Percentiles rank a stretch among this genome's conserved stretches.
Evolutionary conservation across 2,888 invertebrate species (phyloP).

Genomic region (Apamea crenata): DNA sequence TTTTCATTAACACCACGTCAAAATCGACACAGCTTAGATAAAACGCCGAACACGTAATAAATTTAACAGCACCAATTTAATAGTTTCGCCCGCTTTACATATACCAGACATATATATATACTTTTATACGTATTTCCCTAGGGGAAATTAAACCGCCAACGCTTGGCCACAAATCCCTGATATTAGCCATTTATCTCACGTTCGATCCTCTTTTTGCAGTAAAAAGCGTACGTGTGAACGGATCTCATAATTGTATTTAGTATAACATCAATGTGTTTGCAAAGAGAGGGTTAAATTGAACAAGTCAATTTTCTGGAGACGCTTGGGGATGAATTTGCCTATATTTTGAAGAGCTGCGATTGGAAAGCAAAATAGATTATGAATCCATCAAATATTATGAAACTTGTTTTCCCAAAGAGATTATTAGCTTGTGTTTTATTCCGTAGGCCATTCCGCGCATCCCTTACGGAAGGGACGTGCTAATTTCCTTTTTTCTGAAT

Average conservation of each 20-base stretch:
- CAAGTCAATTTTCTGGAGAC: conserved; percentile 50
- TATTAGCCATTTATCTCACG: conserved; percentile 69
- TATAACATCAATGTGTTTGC: conserved; percentile 53
- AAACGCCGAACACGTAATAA: conserved; percentile 36
- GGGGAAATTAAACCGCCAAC: conserved; percentile 53
- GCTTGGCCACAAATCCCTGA: conserved; percentile 58
- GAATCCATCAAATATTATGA: conserved; percentile 2
- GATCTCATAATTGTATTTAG: conserved; percentile 66
- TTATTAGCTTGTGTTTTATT: background rate
- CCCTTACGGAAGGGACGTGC: background rate
- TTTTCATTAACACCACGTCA: conserved; percentile 32
- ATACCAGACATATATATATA: conserved; percentile 3
- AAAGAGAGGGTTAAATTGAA: conserved; percentile 48
- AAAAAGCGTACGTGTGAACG: conserved; percentile 68
- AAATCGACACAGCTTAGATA: conserved; percentile 17
- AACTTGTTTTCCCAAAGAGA: background rate
- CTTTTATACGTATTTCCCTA: conserved; percentile 57
- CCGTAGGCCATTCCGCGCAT: background rate
- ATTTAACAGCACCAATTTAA: conserved; percentile 51
- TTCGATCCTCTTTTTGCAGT: conserved; percentile 65
- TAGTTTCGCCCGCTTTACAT: conserved; percentile 53
- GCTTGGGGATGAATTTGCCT: background rate
- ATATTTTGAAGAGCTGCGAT: conserved; percentile 1
- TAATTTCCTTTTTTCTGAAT: background rate
- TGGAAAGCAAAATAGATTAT: conserved; percentile 16